Conservation (phyloP, 30 jellyfish, hydroid and myxozoan genomes). For the Sanderia malayensis region DNA sequence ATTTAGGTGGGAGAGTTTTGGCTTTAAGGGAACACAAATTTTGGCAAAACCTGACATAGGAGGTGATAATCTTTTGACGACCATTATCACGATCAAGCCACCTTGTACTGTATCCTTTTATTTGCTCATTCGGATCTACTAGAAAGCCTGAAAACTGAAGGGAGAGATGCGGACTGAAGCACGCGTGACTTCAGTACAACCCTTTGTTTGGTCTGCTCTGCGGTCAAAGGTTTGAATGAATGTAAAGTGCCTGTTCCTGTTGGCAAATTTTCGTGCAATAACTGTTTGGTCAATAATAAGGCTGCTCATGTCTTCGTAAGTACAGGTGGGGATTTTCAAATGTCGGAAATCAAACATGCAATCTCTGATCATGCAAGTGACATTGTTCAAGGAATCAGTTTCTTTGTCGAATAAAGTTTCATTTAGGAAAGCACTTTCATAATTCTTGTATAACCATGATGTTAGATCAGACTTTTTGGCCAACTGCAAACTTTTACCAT, state of each 20-base stretch:
- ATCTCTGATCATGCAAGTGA: slow-evolving; percentile 48
- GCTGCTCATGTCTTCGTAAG: slow-evolving; percentile 34
- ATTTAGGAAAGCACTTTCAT: slow-evolving; percentile 24
- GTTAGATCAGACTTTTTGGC: slow-evolving; percentile 42
- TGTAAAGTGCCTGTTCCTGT: slow-evolving; percentile 34
- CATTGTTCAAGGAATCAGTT: slow-evolving; percentile 8
- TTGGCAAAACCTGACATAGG: slow-evolving; percentile 35
- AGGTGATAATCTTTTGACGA: slow-evolving; percentile 24
- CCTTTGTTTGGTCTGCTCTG: slow-evolving; percentile 50
- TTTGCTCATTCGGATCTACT: slow-evolving; percentile 23
- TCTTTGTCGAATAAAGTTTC: too few relatives aligned
- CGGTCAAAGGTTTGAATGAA: slow-evolving; percentile 41
- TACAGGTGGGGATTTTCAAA: slow-evolving; percentile 38
- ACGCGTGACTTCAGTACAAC: slow-evolving; percentile 45
- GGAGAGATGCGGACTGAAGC: slow-evolving; percentile 47
- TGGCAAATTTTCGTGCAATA: slow-evolving; percentile 16
- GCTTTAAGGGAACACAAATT: slow-evolving; percentile 9
- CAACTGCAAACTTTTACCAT: slow-evolving; percentile 43
- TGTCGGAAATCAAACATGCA: slow-evolving; percentile 37
- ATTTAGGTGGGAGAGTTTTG: slow-evolving; percentile 18
- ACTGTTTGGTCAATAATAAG: slow-evolving; percentile 27
- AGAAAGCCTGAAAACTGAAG: slow-evolving; percentile 34
- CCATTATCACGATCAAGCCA: slow-evolving; percentile 20
- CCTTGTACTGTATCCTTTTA: slow-evolving; percentile 27
- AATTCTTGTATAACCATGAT: slow-evolving; percentile 19